A percentile compares a stretch with the other conserved stretches of the same genome.
phyloP scores from a whole-genome alignment of 2,113 vertebrate species.

The Pomatostomus ruficeps region DNA sequence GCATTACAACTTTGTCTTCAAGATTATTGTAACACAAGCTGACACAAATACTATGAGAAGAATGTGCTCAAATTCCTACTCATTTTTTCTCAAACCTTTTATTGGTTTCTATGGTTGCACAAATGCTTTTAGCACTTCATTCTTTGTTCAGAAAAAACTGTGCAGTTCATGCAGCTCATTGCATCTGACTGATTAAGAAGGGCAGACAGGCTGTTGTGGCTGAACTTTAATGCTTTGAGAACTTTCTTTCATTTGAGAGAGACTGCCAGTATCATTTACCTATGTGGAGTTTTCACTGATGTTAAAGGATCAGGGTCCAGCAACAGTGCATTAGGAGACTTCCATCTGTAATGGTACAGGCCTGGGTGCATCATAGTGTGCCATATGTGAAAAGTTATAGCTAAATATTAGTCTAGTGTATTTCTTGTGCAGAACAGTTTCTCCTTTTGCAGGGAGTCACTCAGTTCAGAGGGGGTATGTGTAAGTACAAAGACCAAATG shows the following conservation, averaged over 20 bases:
- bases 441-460: background rate
- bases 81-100: background rate
- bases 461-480: background rate
- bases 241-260: background rate
- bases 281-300: background rate
- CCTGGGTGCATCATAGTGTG: background rate
- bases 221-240: background rate
- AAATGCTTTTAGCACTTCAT: background rate
- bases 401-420: background rate
- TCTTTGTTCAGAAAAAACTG: background rate
- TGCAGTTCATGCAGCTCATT: background rate
- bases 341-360: background rate
- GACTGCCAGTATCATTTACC: background rate
- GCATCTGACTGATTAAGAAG: background rate
- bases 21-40: background rate
- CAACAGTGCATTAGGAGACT: background rate
- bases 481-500: background rate
- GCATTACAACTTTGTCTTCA: background rate
- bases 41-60: background rate
- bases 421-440: background rate
- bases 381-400: background rate
- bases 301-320: background rate
- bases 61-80: background rate
- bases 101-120: background rate
- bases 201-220: background rate